phyloP scores from a whole-genome alignment of 2,888 invertebrate species.

The Celastrina argiolus region DNA sequence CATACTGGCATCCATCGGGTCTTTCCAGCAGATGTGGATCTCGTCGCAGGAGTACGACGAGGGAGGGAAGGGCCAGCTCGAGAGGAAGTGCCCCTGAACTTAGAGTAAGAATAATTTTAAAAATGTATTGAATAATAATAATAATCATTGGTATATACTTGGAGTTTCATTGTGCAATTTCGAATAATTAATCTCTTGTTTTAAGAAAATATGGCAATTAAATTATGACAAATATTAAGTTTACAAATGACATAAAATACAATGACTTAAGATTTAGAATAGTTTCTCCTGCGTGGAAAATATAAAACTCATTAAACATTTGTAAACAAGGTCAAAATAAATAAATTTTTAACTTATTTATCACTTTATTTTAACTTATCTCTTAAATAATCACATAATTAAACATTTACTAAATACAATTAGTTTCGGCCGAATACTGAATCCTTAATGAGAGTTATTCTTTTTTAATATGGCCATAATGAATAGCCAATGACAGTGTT shows the following conservation, averaged over 20 bases:
- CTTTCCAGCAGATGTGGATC: constrained; percentile 99
- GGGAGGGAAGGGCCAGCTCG: constrained; percentile 96
- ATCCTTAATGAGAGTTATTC: too few relatives aligned
- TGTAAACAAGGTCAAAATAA: neutral
- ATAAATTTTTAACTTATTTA: neutral
- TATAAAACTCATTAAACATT: too few relatives aligned
- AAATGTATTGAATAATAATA: neutral
- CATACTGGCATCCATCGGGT: constrained; percentile 97
- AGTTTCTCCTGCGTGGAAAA: too few relatives aligned
- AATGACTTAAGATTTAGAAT: too few relatives aligned
- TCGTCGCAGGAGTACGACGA: constrained; percentile 99
- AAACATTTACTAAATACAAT: neutral
- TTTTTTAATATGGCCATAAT: too few relatives aligned
- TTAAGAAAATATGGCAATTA: too few relatives aligned
- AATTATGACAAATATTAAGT: too few relatives aligned
- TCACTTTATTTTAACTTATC: neutral
- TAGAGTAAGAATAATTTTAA: neutral
- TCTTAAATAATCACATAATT: neutral
- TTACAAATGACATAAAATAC: too few relatives aligned
- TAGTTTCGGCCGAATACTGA: too few relatives aligned
- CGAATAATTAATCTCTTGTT: neutral
- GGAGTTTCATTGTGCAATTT: neutral
- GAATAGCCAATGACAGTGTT: too few relatives aligned
- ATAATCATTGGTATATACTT: neutral
- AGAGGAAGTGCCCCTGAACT: constrained; percentile 91